Percentiles rank a stretch among this genome's conserved stretches.
These are phyloP conservation scores for Hesperia comma DNA, from an alignment of 2,888 invertebrate genomes.

Conservation along the genomic window DNA sequence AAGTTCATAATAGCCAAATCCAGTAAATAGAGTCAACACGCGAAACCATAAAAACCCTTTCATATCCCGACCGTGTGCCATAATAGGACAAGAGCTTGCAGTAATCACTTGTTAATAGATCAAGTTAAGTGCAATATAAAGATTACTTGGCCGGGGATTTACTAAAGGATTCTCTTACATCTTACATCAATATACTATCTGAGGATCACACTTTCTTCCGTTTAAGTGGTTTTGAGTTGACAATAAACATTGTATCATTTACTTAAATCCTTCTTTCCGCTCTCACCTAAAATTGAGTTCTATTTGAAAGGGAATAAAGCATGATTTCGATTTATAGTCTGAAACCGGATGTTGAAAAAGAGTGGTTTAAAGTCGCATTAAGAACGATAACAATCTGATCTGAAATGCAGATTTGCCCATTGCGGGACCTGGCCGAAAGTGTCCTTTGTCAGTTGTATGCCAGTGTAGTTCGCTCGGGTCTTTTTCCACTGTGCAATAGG, in stretches of 20 bases:
- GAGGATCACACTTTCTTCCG: slow-evolving; percentile 54
- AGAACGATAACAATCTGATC: slow-evolving; percentile 75
- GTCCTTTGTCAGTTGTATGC: slow-evolving; percentile 41
- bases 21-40: slow-evolving; percentile 35
- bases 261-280: slow-evolving; percentile 45
- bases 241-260: slow-evolving; percentile 60
- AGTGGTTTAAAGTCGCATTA: slow-evolving; percentile 65
- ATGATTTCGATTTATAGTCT: slow-evolving; percentile 24
- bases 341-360: slow-evolving; percentile 57
- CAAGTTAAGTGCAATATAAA: slow-evolving; percentile 38
- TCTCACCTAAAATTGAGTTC: slow-evolving; percentile 37
- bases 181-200: slow-evolving; percentile 45
- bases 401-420: slow-evolving; percentile 67
- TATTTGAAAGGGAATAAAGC: slow-evolving; percentile 32
- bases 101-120: slow-evolving; percentile 36
- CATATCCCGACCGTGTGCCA: slow-evolving; percentile 20
- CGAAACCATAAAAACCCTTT: slow-evolving; percentile 40
- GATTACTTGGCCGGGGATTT: slow-evolving; percentile 41
- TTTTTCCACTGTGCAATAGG: slow-evolving; percentile 22
- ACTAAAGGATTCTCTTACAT: slow-evolving; percentile 42
- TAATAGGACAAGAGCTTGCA: slow-evolving; percentile 31
- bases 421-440: slow-evolving; percentile 48
- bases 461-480: slow-evolving; percentile 3
- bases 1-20: slow-evolving; percentile 34
- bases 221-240: slow-evolving; percentile 57